A percentile compares a stretch with the other conserved stretches of the same genome.
These are phyloP conservation scores for Apotomis turbidana DNA, from an alignment of 2,888 invertebrate genomes.

Conservation along the genomic window DNA sequence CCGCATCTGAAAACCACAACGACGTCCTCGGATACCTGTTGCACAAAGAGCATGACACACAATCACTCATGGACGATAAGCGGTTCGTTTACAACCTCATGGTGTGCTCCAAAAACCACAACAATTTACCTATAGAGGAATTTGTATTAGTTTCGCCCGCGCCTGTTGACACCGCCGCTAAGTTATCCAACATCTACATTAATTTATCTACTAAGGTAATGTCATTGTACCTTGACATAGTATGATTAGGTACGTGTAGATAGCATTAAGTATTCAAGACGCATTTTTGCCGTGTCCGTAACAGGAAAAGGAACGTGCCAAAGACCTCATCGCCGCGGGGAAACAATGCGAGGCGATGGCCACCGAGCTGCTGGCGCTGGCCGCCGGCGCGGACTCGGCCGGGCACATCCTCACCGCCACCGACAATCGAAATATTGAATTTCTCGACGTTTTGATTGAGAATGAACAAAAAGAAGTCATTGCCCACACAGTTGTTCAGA, in stretches of 20 bases:
- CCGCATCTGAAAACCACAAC: constrained; percentile 98
- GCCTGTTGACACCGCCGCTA: constrained; percentile 99
- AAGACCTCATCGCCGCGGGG: constrained; percentile 97
- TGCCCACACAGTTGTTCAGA: constrained; percentile 98
- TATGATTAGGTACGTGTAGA: constrained; percentile 35
- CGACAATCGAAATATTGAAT: constrained; percentile 96
- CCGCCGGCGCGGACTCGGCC: constrained; percentile 97
- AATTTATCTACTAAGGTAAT: constrained; percentile 92
- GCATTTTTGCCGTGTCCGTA: constrained; percentile 47
- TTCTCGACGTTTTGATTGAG: constrained; percentile 98
- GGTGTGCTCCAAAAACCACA: constrained; percentile 98
- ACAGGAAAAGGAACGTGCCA: constrained; percentile 98
- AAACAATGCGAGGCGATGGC: constrained; percentile 99
- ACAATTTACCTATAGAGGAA: constrained; percentile 98
- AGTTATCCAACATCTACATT: constrained; percentile 96
- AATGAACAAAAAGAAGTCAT: constrained; percentile 99
- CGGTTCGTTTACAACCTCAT: constrained; percentile 99
- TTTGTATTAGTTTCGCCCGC: constrained; percentile 99
- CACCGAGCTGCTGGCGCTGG: constrained; percentile 96
- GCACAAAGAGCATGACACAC: constrained; percentile 99
- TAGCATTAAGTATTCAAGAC: constrained; percentile 51
- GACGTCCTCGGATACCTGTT: constrained; percentile 97
- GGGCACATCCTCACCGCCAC: constrained; percentile 97
- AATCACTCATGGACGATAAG: constrained; percentile 98
- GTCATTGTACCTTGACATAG: constrained; percentile 37